Base-by-base conservation (phyloP, 1,140 invertebrate species). In the Carcinoscorpius rotundicauda region DNA sequence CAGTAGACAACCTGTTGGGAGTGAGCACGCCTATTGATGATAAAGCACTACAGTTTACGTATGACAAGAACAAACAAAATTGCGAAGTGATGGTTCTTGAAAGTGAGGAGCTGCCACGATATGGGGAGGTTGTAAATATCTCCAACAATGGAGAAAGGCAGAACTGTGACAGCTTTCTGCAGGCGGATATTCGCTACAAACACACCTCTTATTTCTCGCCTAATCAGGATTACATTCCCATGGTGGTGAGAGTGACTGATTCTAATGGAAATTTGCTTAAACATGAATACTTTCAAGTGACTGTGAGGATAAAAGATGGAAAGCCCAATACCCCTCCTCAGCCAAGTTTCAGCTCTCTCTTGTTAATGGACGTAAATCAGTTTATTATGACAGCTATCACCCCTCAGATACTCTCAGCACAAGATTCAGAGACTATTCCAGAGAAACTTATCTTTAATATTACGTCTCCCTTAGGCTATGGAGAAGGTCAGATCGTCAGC, bases 311-410 rank as follows among this genome's bases (percentile, higher is more conserved):
- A 29, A 29, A 29, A 29, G 29, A 29, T 29, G 29, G 29, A 29
- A 29, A 29, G 29, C 29, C 29, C 29, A 29, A 29, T 29, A 29
- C 29, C 29, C 29, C 29, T 29, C 29, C 78, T 29, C 64, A 67
- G 50, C 68, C 73, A 4, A 74, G 71, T 53, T 71, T 66, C 58
- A 72, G 70, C 58, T 70, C 76, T 3, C 60, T 74, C 5, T 70
- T 79, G 49, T 68, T 74, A 49, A 73, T 80, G 72, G 77, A 79
- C 51, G 75, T 79, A 3, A 73, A 78, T 63, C 78, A 79, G 70
- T 79, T 78, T 66, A 75, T 78, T 3, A 75, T 79, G 76, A 79
- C 77, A 0, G 74, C 78, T 11, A 72, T 80, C 52, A 75, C 76
- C 1, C 70, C 74, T 0, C 70, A 75, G 4, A 72, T 79, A 51